phyloP scores from a whole-genome alignment of 1,140 invertebrate genomes.

The Drusus annulatus region DNA sequence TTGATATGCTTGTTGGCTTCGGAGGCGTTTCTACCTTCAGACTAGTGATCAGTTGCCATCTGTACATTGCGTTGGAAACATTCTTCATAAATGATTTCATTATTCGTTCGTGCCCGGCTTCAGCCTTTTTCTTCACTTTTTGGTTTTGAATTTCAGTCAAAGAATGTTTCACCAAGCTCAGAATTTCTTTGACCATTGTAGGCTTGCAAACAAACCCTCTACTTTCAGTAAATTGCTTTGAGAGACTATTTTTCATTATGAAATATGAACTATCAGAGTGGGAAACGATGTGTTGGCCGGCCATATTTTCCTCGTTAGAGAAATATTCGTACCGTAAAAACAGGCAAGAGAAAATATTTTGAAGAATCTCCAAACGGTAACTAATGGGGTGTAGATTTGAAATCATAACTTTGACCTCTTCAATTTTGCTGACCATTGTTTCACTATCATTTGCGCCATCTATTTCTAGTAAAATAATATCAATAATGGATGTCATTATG shows the following conservation, averaged over 20 bases:
- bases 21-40: constrained; percentile 65
- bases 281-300: constrained; percentile 65
- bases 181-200: constrained; percentile 65
- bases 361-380: constrained; percentile 67
- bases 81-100: constrained; percentile 66
- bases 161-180: constrained; percentile 67
- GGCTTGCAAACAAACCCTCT: constrained; percentile 68
- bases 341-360: constrained; percentile 69
- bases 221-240: constrained; percentile 60
- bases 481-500: constrained; percentile 68
- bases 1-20: constrained; percentile 64
- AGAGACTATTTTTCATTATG: constrained; percentile 65
- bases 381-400: constrained; percentile 66
- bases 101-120: constrained; percentile 58
- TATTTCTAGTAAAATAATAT: constrained; percentile 64
- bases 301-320: constrained; percentile 65
- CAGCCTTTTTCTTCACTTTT: constrained; percentile 50
- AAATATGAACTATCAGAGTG: constrained; percentile 71
- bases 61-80: constrained; percentile 64
- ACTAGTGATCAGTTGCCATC: constrained; percentile 68
- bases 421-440: constrained; percentile 63
- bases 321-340: constrained; percentile 70
- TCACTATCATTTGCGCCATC: constrained; percentile 62
- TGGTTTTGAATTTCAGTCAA: constrained; percentile 62
- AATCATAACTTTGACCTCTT: constrained; percentile 67